Base-by-base conservation (phyloP, 2,888 invertebrate species). In the Macrophya annulata region DNA sequence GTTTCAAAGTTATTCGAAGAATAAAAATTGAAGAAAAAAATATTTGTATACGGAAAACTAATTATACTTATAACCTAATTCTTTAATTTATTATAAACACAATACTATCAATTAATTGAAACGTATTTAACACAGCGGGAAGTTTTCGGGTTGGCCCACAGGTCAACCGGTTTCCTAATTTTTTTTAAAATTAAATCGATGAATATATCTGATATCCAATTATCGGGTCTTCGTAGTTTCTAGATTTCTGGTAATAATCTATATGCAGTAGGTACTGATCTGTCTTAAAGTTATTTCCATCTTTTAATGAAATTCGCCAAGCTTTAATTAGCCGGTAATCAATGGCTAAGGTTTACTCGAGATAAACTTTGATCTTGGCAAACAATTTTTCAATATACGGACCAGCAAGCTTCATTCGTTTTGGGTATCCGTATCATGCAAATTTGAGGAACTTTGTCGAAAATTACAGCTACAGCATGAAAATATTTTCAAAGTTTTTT, bases 151-250 rank as follows among this genome's bases (percentile, higher is more conserved):
- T n/a, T n/a, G n/a, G n/a, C n/a, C n/a, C n/a, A n/a, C n/a, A n/a
- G n/a, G n/a, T n/a, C n/a, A n/a, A n/a, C n/a, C n/a, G n/a, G n/a
- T n/a, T n/a, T n/a, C n/a, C 12, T 45, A n/a, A 43, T 45, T 45
- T 21, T n/a, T n/a, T 74, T 68, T 68, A 37, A 37, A 31, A 68
- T 68, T 17, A 37, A 68, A 68, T 37, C 68, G 17, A 31, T 25
- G 72, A 21, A 74, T 74, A 74, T 74, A 74, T 21, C 12, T 21
- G 43, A 74, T 10, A 74, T 45, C 68, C 17, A 31, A 68, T 68
- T 68, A 1, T 4, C 65, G 15, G 31, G 15, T 5, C 15, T 68
- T 25, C 65, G 15, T 37, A 68, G 37, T 68, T 31, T 68, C 37
- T 21, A 9, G 45, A 43, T 2, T 71, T 6, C 17, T 40, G 40